These are phyloP conservation scores for Muscicapa adusta DNA, from an alignment of 2,113 vertebrate genomes.

Conservation along the genomic window DNA sequence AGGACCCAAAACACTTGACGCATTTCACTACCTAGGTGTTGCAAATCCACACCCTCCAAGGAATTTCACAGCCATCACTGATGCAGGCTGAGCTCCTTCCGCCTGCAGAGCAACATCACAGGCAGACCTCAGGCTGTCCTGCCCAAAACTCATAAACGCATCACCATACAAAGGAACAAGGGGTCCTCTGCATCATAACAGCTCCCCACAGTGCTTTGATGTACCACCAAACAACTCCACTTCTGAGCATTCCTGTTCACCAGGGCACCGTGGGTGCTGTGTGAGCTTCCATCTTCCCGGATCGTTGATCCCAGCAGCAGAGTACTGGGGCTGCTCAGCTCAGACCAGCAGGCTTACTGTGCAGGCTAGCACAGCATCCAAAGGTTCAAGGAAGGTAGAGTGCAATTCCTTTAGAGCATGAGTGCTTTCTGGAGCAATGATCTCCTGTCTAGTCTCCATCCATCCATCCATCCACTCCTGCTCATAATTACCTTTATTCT, in stretches of 20 bases:
- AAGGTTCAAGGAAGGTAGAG: neutral
- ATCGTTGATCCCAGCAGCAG: neutral
- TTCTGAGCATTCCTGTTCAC: neutral
- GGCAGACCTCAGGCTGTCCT: neutral
- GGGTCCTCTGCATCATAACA: neutral
- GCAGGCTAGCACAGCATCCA: neutral
- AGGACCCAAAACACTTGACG: neutral
- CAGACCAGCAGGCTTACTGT: neutral
- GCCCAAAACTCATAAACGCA: neutral
- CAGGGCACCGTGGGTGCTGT: neutral
- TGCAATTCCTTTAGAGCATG: neutral
- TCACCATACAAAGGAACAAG: neutral
- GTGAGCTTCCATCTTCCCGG: fast-evolving
- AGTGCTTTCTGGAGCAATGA: neutral
- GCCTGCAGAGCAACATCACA: neutral
- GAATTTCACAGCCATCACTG: neutral
- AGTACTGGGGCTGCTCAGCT: neutral
- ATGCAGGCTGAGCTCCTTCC: neutral
- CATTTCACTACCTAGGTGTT: neutral
- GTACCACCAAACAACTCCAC: neutral
- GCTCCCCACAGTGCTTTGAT: neutral
- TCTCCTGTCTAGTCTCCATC: neutral
- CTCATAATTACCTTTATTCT: neutral
- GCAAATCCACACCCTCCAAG: neutral
- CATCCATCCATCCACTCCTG: neutral